These are phyloP conservation scores for Neoscelio sp. DNA, from an alignment of 2,888 invertebrate species.

Conservation along the genomic window DNA sequence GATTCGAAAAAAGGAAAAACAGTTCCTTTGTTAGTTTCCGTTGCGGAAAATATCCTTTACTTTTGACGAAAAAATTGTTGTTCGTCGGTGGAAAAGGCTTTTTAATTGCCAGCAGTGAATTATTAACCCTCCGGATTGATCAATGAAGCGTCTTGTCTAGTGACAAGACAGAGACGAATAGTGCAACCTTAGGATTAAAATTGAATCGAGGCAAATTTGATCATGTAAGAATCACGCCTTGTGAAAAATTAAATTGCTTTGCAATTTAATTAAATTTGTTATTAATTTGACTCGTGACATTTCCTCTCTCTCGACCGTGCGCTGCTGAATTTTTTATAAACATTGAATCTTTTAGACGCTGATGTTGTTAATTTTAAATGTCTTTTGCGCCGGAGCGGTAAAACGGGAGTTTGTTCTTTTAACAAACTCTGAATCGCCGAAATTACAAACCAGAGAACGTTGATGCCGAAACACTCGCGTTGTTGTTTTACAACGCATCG, in stretches of 20 bases:
- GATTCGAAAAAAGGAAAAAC: conserved; percentile 18
- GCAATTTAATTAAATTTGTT: conserved; percentile 57
- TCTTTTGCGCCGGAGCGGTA: conserved; percentile 10
- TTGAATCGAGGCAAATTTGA: conserved; percentile 61
- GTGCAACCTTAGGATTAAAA: conserved; percentile 50
- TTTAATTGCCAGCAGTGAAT: conserved; percentile 59
- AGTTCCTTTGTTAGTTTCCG: conserved; percentile 25
- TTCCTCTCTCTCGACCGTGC: not conserved
- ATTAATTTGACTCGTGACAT: conserved; percentile 60
- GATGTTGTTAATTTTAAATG: conserved; percentile 43
- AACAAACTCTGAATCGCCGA: conserved; percentile 26
- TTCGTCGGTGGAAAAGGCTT: conserved; percentile 37
- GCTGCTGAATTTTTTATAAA: conserved; percentile 53
- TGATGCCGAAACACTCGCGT: conserved; percentile 32
- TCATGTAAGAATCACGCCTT: conserved; percentile 59
- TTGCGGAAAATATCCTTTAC: not conserved
- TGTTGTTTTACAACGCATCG: conserved; percentile 33
- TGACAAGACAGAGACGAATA: conserved; percentile 57
- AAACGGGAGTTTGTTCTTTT: conserved; percentile 47
- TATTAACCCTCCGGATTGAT: conserved; percentile 49
- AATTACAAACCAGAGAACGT: conserved; percentile 40
- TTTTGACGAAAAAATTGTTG: conserved; percentile 16
- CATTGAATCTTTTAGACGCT: not conserved
- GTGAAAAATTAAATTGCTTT: conserved; percentile 51
- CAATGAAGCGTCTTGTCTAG: conserved; percentile 50